These are phyloP conservation scores for Neoscelio sp. DNA, from an alignment of 2,888 invertebrate genomes.

Conservation along the genomic window DNA sequence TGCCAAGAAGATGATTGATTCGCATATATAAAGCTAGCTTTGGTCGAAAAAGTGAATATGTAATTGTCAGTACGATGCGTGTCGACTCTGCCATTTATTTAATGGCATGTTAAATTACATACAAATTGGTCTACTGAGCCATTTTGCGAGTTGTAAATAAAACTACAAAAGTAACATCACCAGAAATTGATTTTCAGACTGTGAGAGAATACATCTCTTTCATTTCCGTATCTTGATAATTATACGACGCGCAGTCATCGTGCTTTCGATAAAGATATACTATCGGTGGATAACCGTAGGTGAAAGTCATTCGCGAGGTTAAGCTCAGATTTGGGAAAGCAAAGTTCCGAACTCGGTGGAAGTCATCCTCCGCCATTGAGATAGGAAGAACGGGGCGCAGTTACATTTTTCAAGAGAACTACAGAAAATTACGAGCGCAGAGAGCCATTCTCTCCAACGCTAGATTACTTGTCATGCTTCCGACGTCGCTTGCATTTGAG, in stretches of 20 bases:
- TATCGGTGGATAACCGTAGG: slow-evolving; percentile 12
- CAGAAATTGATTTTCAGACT: slow-evolving; percentile 16
- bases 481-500: slow-evolving; percentile 60
- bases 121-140: neutral
- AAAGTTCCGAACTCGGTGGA: slow-evolving; percentile 50
- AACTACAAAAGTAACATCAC: slow-evolving; percentile 15
- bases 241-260: slow-evolving; percentile 21
- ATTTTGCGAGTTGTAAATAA: neutral
- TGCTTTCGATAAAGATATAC: slow-evolving; percentile 43
- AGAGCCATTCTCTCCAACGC: slow-evolving; percentile 57
- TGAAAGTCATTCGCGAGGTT: slow-evolving; percentile 43
- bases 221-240: slow-evolving; percentile 16
- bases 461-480: slow-evolving; percentile 64
- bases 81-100: neutral
- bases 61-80: slow-evolving; percentile 12
- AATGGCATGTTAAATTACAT: slow-evolving; percentile 36
- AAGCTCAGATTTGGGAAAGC: slow-evolving; percentile 45
- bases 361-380: slow-evolving; percentile 55
- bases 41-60: no score
- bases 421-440: slow-evolving; percentile 61
- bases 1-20: no score
- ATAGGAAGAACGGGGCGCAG: slow-evolving; percentile 53
- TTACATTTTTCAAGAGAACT: slow-evolving; percentile 61
- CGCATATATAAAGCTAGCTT: no score
- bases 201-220: neutral